Evolutionary conservation across 1,140 invertebrate genomes (phyloP).

Genomic region (Magallana angulata): DNA sequence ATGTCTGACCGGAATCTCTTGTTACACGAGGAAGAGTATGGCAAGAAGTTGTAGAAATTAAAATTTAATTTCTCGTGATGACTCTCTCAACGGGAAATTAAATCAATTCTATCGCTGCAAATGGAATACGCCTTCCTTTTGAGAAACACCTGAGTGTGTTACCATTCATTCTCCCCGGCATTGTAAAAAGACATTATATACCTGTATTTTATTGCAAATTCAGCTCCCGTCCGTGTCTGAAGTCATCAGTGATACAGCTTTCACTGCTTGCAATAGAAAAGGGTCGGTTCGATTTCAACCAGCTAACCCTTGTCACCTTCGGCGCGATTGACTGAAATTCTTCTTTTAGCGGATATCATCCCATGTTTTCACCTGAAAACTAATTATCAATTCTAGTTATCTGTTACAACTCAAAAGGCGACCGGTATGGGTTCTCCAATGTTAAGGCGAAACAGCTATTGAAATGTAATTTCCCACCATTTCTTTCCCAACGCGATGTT

Average conservation of each 20-base stretch:
- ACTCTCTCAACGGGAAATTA: conserved; percentile 36
- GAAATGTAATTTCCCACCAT: not conserved
- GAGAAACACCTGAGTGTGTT: conserved; percentile 43
- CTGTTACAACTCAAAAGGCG: conserved; percentile 16
- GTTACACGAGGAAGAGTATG: conserved; percentile 2
- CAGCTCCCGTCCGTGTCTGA: conserved; percentile 28
- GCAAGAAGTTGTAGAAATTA: conserved; percentile 20
- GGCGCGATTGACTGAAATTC: conserved; percentile 33
- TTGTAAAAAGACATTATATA: conserved; percentile 48
- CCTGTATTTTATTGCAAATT: conserved; percentile 41
- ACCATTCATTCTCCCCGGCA: conserved; percentile 29
- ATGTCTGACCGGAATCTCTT: not conserved
- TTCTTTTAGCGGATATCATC: conserved; percentile 43
- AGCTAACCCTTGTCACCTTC: conserved; percentile 47
- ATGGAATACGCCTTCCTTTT: conserved; percentile 32
- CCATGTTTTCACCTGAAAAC: conserved; percentile 48
- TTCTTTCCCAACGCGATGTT: conserved; percentile 40
- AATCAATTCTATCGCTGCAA: conserved; percentile 39
- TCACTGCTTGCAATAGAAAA: conserved; percentile 34
- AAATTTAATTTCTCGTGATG: conserved; percentile 29
- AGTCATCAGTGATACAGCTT: conserved; percentile 28
- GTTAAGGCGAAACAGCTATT: conserved; percentile 37
- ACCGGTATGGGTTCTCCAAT: conserved; percentile 17
- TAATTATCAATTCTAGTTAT: conserved; percentile 53
- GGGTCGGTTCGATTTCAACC: conserved; percentile 58